Base-by-base conservation (phyloP, 2,113 vertebrate genomes). In the Ursus arctos region DNA sequence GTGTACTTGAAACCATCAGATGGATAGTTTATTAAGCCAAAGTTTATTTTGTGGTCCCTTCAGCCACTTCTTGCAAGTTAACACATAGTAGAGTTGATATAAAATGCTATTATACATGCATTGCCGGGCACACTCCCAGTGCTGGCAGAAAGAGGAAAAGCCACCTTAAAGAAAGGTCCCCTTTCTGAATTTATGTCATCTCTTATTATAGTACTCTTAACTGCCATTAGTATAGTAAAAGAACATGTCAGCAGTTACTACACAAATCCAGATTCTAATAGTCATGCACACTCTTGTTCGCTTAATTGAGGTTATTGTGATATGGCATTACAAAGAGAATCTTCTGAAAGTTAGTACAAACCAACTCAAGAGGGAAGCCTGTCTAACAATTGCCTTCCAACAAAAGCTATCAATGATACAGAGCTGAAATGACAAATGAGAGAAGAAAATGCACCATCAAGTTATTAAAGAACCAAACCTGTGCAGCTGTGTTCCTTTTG, bases 171-270 rank as follows among this genome's bases (percentile, higher is more conserved):
- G 47, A 94, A 95, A 89, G 49, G 47, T 97, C 94, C 74, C 84
- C 53, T 97, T 97, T 89, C 93, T 72, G 96, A 98, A 98, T 97
- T 95, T 96, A 98, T 85, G 4, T 88, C 97, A 91, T 96, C 91
- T 96, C 81, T 98, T 97, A 90, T 91, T 95, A 91, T 76, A 96
- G 81, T 81, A 94, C 79, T 93, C 88, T 77, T 94, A 96, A 95
- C 69, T 93, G 93, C 76, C 86, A 98, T 94, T 69, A 90, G 82
- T 96, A 51, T 36, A 95, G 12, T 96, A 98, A 97, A 76, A 97
- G 88, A 94, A 71, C 21, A 80, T 97, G 65, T 67, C 71, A 43
- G 85, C 36, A 89, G 95, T 98, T 97, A 94, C 59, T 79, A 74
- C 97, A 91, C 65, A 96, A 98, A 98, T 97, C 53, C 36, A 96